Percentiles rank a stretch among this genome's conserved stretches.
These are phyloP conservation scores for Syrista parreyssii DNA, from an alignment of 2,888 invertebrate species.

Conservation along the genomic window DNA sequence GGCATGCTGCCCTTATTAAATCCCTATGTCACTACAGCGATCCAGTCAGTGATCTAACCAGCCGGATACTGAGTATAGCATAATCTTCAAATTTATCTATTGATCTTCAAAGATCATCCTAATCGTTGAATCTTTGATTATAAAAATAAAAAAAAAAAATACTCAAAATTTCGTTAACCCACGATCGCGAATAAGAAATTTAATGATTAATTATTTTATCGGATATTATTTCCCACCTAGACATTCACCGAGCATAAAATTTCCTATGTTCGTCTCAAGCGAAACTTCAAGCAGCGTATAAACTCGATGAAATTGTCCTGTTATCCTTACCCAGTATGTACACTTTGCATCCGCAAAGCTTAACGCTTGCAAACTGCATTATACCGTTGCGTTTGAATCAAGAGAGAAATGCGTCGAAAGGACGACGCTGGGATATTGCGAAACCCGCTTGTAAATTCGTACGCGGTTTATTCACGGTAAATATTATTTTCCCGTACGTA, in stretches of 20 bases:
- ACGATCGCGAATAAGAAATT: neutral
- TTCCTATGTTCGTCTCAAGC: neutral
- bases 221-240: neutral
- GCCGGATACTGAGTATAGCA: neutral
- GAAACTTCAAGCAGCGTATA: neutral
- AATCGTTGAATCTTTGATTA: neutral
- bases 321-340: neutral
- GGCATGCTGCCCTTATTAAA: constrained; percentile 29
- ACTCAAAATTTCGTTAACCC: neutral
- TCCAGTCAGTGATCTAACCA: neutral
- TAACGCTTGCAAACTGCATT: neutral
- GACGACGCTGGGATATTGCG: neutral
- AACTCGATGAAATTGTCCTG: neutral
- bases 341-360: neutral
- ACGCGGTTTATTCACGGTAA: neutral
- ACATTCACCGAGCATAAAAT: neutral
- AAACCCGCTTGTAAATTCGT: neutral
- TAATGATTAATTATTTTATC: neutral
- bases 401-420: neutral
- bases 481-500: neutral
- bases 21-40: constrained; percentile 13
- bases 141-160: neutral
- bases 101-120: neutral
- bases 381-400: neutral
- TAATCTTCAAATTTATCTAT: neutral